phyloP scores from a whole-genome alignment of 2,113 vertebrate genomes.

The Ptilonorhynchus violaceus region DNA sequence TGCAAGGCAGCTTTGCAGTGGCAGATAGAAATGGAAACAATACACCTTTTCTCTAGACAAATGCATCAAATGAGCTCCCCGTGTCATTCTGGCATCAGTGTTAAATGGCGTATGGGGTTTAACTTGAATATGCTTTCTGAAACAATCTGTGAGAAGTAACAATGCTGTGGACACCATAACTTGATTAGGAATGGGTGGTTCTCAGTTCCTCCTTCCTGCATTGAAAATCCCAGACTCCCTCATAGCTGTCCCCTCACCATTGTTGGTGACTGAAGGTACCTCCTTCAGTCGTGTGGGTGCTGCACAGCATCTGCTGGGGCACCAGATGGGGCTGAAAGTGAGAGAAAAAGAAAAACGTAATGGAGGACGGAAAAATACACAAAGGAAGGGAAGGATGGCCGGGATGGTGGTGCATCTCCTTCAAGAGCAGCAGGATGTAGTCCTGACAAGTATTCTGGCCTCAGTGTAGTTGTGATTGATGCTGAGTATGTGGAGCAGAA shows the following conservation, averaged over 20 bases:
- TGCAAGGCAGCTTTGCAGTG: neutral
- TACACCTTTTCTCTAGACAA: neutral
- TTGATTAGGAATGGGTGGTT: neutral
- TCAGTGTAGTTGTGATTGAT: neutral
- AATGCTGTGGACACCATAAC: neutral
- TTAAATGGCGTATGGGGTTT: neutral
- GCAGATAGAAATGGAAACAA: neutral
- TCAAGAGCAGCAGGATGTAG: neutral
- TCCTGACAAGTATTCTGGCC: neutral
- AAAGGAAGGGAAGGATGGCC: neutral
- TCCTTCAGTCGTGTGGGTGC: neutral
- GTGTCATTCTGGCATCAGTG: neutral
- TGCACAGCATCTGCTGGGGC: neutral
- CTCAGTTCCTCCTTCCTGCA: neutral
- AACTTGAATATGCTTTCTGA: neutral
- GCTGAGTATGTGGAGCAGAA: neutral
- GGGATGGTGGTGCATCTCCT: neutral
- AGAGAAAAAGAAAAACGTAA: neutral
- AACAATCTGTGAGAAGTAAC: neutral
- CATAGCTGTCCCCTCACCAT: fast-evolving
- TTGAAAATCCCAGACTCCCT: neutral
- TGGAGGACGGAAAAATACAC: neutral
- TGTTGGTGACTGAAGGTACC: neutral
- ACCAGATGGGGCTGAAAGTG: neutral
- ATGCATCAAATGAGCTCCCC: neutral